phyloP scores from a whole-genome alignment of 2,113 vertebrate genomes.

The Apodemus speciosus region DNA sequence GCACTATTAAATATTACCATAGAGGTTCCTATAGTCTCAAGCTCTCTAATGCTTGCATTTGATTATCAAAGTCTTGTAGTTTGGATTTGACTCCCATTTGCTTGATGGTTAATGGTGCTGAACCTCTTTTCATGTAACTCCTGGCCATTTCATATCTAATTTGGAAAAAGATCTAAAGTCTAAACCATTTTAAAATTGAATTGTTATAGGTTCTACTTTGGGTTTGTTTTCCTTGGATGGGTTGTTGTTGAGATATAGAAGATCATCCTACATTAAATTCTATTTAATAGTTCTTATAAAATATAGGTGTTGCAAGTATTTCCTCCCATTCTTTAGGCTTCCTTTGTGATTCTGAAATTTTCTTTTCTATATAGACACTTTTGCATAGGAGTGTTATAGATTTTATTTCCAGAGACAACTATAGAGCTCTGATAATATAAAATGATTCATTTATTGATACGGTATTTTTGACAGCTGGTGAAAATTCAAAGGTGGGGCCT shows the following conservation, averaged over 20 bases:
- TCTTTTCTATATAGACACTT: background rate
- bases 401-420: background rate
- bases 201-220: background rate
- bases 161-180: background rate
- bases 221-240: background rate
- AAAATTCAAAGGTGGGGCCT: background rate
- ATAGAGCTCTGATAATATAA: background rate
- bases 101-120: background rate
- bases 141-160: background rate
- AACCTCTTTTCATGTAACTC: background rate
- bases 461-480: background rate
- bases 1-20: background rate
- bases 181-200: background rate
- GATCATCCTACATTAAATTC: background rate
- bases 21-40: background rate
- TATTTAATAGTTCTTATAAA: background rate
- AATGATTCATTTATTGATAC: background rate
- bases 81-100: background rate
- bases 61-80: background rate
- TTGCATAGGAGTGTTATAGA: background rate
- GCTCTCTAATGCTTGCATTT: background rate
- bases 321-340: background rate
- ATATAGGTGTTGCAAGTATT: background rate
- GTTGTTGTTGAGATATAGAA: background rate
- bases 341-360: background rate